These are phyloP conservation scores for Tupiocoris notatus DNA, from an alignment of 2,888 invertebrate genomes.

Conservation along the genomic window DNA sequence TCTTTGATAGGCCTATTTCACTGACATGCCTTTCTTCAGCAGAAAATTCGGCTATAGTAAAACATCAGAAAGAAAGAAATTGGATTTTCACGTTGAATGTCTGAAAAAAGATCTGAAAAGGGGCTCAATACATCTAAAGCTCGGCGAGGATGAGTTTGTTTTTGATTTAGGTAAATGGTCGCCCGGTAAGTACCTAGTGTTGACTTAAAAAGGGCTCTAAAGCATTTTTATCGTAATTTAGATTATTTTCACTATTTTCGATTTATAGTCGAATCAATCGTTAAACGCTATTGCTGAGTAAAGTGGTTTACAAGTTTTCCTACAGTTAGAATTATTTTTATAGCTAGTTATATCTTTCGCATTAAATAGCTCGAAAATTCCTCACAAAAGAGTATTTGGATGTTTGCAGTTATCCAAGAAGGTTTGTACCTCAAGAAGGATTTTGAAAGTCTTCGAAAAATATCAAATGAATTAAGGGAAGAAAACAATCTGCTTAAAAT, in stretches of 20 bases:
- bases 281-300: too few relatives aligned
- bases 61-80: conserved; percentile 21
- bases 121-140: conserved; percentile 28
- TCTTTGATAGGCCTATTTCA: too few relatives aligned
- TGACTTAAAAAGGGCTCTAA: too few relatives aligned
- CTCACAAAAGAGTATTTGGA: neutral
- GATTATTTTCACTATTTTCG: neutral
- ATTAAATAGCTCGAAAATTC: neutral
- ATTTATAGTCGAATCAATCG: neutral
- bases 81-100: conserved; percentile 28
- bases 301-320: too few relatives aligned
- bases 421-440: conserved; percentile 21
- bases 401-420: conserved; percentile 7
- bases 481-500: conserved; percentile 43
- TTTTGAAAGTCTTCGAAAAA: conserved; percentile 17
- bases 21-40: conserved; percentile 43
- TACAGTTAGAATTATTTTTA: neutral
- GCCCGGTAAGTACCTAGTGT: conserved; percentile 25
- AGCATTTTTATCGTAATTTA: neutral
- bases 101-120: neutral
- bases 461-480: conserved; percentile 30
- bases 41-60: conserved; percentile 39
- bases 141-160: conserved; percentile 11
- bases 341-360: neutral
- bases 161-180: conserved; percentile 35